Base-by-base conservation (phyloP, 2,797 vertebrate genomes). In the Macropodus opercularis region DNA sequence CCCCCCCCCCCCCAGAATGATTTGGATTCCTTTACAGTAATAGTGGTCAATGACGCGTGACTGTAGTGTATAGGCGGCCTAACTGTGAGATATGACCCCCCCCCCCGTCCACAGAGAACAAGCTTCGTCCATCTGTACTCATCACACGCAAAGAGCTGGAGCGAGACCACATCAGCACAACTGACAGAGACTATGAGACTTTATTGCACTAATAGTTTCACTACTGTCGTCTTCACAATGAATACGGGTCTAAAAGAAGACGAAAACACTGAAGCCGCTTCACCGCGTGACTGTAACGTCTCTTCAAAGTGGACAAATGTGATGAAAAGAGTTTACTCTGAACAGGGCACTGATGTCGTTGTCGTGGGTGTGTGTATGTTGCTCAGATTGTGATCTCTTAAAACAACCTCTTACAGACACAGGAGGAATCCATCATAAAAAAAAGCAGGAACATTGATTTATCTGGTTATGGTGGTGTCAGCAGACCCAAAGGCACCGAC, bases 151-250 rank as follows among this genome's bases (percentile, higher is more conserved):
- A 62, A 83, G 82, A 80, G 75, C 74, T 75, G 77, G 80, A 88
- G 84, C 73, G 69, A 77, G 73, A 85, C 77, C 77, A 75, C 83
- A 91, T 89, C 90, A 90, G 89, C 90, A 89, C 83, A 90, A 84
- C 83, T 85, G 86, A 88, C 82, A 78, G 67, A 75, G 72, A 76
- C 79, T 75, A 91, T 84, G 84, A 87, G 80, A 87, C 84, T 90
- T 90, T 86, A 89, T 87, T 60, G 60, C 63, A 15, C 74, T 71
- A 76, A 85, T 78, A 63, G 75, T 49, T 74, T 69, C 68, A 44
- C 72, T 82, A 77, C 79, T 84, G 67, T 79, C 53, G 63, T 49
- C 62, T 48, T 77, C 77, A 57, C 55, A 79, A 61, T 71, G 34
- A 77, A 66, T 3, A 36, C 3, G n/a, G 8, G 24, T 6, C 43